Evolutionary conservation across 1,140 invertebrate genomes (phyloP).

Genomic region (Brachionus sp.): DNA sequence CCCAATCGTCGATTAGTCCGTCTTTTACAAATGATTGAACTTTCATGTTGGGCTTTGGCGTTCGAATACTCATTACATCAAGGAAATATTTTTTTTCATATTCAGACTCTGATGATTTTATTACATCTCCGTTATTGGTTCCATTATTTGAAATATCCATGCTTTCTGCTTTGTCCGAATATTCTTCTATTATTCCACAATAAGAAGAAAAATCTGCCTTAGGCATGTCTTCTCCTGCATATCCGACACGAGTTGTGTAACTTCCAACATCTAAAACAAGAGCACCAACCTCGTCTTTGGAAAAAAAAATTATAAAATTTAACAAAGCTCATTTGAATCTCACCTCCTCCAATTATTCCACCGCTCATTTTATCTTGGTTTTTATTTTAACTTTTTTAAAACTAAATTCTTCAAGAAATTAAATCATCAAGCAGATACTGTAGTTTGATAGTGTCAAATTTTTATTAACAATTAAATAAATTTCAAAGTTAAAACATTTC

Average conservation of each 20-base stretch:
- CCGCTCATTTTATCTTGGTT: constrained; percentile 36
- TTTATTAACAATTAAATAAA: background rate
- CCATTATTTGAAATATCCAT: constrained; percentile 55
- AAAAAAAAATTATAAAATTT: background rate
- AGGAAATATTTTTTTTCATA: constrained; percentile 71
- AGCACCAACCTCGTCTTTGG: constrained; percentile 86
- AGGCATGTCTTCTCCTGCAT: constrained; percentile 85
- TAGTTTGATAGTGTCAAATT: background rate
- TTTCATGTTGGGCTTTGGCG: constrained; percentile 78
- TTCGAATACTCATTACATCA: constrained; percentile 77
- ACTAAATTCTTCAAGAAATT: background rate
- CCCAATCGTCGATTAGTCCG: constrained; percentile 93
- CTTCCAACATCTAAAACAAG: constrained; percentile 93
- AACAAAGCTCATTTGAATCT: background rate
- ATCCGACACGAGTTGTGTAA: constrained; percentile 77
- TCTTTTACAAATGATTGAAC: constrained; percentile 84
- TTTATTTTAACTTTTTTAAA: background rate
- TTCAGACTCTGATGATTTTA: constrained; percentile 56
- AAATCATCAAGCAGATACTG: background rate
- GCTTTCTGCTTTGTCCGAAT: constrained; percentile 59
- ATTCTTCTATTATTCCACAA: constrained; percentile 35
- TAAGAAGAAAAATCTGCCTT: constrained; percentile 52
- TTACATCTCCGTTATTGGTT: constrained; percentile 65
- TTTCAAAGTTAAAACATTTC: background rate
- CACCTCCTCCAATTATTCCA: constrained; percentile 44